These are phyloP conservation scores for Pyxicephalus adspersus DNA, from an alignment of 2,113 vertebrate genomes.

Conservation along the genomic window DNA sequence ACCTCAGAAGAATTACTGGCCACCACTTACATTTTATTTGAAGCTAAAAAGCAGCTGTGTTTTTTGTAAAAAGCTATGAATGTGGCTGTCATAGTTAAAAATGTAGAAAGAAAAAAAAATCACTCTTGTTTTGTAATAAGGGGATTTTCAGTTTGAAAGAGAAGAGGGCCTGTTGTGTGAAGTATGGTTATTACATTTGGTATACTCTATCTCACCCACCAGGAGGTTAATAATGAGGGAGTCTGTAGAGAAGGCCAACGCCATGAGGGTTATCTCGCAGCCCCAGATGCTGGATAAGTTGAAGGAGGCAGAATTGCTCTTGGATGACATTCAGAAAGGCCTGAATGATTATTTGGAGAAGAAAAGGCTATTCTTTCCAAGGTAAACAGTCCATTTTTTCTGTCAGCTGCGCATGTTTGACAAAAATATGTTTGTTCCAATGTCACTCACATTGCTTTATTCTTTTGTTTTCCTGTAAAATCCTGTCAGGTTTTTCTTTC, in stretches of 20 bases:
- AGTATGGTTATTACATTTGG: conserved; percentile 81
- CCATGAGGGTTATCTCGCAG: conserved; percentile 76
- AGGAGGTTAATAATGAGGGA: conserved; percentile 84
- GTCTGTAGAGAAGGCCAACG: conserved; percentile 75
- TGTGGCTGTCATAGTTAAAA: conserved; percentile 80
- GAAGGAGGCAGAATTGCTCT: conserved; percentile 72
- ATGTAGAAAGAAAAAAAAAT: conserved; percentile 74
- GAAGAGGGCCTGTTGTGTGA: conserved; percentile 79
- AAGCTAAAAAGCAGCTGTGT: conserved; percentile 83
- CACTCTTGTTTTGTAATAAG: conserved; percentile 85
- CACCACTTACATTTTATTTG: conserved; percentile 81
- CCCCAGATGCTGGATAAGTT: conserved; percentile 81
- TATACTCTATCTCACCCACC: conserved; percentile 82
- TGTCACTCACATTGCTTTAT: conserved; percentile 63
- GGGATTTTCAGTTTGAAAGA: conserved; percentile 84
- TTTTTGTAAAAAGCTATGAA: conserved; percentile 82
- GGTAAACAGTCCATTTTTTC: conserved; percentile 77
- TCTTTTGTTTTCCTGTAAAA: conserved; percentile 52
- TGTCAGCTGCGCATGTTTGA: conserved; percentile 59
- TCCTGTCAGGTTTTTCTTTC: conserved; percentile 63
- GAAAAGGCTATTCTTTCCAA: conserved; percentile 76
- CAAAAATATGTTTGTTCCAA: conserved; percentile 67
- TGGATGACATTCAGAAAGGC: conserved; percentile 80
- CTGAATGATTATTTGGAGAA: conserved; percentile 71
- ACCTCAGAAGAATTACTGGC: conserved; percentile 73